Conservation (phyloP, 1,140 invertebrate species). For the Drosophila varians region DNA sequence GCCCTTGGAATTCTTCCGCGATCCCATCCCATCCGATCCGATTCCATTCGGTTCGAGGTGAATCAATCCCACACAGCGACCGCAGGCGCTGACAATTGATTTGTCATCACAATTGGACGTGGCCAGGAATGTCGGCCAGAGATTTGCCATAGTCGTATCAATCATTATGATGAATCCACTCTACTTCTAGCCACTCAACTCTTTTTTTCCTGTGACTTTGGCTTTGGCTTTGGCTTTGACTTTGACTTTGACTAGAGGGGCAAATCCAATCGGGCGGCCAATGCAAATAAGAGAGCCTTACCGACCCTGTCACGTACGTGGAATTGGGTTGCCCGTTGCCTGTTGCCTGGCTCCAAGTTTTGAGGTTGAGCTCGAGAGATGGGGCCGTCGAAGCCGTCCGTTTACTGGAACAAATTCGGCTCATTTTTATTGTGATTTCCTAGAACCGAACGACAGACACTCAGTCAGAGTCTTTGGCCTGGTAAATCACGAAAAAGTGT, state of each 20-base stretch:
- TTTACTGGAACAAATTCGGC: slow-evolving; percentile 80
- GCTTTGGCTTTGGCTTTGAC: too few species aligned
- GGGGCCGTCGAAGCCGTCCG: slow-evolving; percentile 24
- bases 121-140: slow-evolving; percentile 29
- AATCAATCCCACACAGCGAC: slow-evolving; percentile 28
- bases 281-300: slow-evolving; percentile 38
- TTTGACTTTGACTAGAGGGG: neutral
- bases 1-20: neutral
- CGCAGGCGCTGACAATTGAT: slow-evolving; percentile 60
- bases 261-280: slow-evolving; percentile 38
- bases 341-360: slow-evolving; percentile 23
- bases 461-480: slow-evolving; percentile 26
- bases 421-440: slow-evolving; percentile 82
- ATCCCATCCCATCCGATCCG: neutral
- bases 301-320: slow-evolving; percentile 78
- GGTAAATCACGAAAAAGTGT: slow-evolving; percentile 82
- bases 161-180: slow-evolving; percentile 25
- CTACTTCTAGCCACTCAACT: neutral
- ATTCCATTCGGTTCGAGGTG: slow-evolving; percentile 4
- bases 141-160: slow-evolving; percentile 65
- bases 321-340: slow-evolving; percentile 79
- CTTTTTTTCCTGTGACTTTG: too few species aligned
- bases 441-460: slow-evolving; percentile 61
- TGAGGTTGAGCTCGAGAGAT: neutral
- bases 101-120: slow-evolving; percentile 64